Evolutionary conservation across 2,797 vertebrate genomes (phyloP).

Genomic region (Brotogeris chrysoptera): DNA sequence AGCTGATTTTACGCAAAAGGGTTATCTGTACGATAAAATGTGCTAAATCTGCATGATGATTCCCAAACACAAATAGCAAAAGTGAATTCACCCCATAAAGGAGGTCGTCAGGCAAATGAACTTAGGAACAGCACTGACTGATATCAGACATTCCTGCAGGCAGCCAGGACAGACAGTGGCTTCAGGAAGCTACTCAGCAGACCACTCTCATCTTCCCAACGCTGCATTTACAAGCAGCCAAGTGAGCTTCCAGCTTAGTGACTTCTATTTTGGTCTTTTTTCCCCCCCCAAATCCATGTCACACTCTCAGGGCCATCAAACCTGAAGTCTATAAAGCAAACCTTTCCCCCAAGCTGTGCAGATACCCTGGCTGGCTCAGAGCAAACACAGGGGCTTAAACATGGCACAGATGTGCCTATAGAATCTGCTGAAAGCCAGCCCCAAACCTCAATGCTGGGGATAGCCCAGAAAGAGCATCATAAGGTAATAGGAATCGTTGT

Average conservation of each 20-base stretch:
- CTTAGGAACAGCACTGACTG: neutral
- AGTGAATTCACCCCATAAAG: neutral
- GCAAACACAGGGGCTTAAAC: neutral
- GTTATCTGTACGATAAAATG: neutral
- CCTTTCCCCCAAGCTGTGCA: neutral
- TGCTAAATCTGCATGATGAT: neutral
- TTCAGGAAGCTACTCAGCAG: neutral
- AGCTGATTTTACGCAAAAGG: neutral
- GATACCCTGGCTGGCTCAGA: neutral
- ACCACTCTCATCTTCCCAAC: neutral
- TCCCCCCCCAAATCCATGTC: neutral
- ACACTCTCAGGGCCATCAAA: neutral
- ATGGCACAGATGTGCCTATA: fast-evolving
- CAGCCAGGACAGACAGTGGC: neutral
- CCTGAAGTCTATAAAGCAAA: neutral
- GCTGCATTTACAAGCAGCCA: neutral
- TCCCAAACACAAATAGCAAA: neutral
- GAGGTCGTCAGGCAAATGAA: fast-evolving
- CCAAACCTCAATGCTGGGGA: fast-evolving
- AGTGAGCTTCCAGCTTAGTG: neutral
- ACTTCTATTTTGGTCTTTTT: neutral
- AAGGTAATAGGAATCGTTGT: neutral
- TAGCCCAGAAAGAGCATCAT: neutral
- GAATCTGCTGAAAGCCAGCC: neutral
- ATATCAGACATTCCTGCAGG: neutral